Percentiles rank a stretch among this genome's conserved stretches.
phyloP scores from a whole-genome alignment of 2,888 invertebrate species.

The Drosophila kuntzei region DNA sequence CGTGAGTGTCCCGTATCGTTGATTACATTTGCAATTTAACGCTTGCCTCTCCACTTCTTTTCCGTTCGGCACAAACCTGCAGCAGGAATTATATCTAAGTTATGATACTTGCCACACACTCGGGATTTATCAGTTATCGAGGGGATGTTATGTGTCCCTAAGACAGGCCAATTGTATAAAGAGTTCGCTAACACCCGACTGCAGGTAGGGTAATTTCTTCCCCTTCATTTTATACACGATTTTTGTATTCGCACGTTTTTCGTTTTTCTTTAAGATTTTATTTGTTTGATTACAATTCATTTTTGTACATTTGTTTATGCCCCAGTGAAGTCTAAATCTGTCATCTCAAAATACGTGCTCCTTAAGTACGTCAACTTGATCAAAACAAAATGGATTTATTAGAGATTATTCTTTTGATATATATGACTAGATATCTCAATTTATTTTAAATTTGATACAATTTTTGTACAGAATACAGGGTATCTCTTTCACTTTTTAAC shows the following conservation, averaged over 20 bases:
- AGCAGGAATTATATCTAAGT: slow-evolving; percentile 6
- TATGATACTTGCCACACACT: slow-evolving; percentile 12
- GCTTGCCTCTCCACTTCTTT: slow-evolving; percentile 11
- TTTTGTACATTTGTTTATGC: slow-evolving; percentile 50
- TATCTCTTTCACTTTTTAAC: no score
- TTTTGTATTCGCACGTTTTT: slow-evolving; percentile 38
- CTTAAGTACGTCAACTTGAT: not conserved
- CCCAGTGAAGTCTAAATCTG: not conserved
- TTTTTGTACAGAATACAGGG: no score
- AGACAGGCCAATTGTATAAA: slow-evolving; percentile 5
- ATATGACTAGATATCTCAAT: not conserved
- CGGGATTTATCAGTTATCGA: not conserved
- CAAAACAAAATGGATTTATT: not conserved
- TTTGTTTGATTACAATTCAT: slow-evolving; percentile 53
- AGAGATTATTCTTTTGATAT: not conserved
- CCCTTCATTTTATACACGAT: slow-evolving; percentile 13
- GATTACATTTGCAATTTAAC: slow-evolving; percentile 58
- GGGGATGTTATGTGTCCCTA: not conserved
- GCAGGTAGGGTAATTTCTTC: not conserved
- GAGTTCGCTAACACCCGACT: slow-evolving; percentile 1
- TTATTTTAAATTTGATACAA: not conserved
- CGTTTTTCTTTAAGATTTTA: slow-evolving; percentile 17
- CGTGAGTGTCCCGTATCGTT: slow-evolving; percentile 41
- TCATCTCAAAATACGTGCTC: not conserved
- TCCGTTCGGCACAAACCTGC: not conserved